Evolutionary conservation across 2,888 invertebrate species (phyloP).

Genomic region (Drosophila macrospina): DNA sequence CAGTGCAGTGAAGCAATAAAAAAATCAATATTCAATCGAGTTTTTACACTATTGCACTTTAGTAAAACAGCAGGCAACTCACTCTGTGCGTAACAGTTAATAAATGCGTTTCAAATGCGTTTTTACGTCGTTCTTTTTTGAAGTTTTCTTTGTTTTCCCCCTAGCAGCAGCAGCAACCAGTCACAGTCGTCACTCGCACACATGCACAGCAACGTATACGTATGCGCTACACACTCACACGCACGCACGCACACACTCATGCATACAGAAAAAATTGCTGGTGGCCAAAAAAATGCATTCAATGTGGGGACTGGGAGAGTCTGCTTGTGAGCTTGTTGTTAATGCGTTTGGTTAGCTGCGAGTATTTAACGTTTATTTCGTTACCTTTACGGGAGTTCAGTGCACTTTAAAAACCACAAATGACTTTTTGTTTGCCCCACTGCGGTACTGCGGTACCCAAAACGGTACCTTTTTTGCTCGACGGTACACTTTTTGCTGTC

Average conservation of each 20-base stretch:
- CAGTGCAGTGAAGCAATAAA: slow-evolving; percentile 57
- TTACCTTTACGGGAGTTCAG: slow-evolving; percentile 59
- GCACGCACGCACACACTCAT: slow-evolving; percentile 50
- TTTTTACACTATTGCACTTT: slow-evolving; percentile 32
- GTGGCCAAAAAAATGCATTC: slow-evolving; percentile 57
- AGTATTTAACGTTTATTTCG: slow-evolving; percentile 36
- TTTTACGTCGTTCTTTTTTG: slow-evolving; percentile 79
- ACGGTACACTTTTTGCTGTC: too few species aligned
- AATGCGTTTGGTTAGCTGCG: slow-evolving; percentile 51
- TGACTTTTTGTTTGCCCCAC: slow-evolving; percentile 61
- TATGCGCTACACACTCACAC: slow-evolving; percentile 33
- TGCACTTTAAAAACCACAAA: slow-evolving; percentile 59
- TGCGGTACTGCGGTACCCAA: too few species aligned
- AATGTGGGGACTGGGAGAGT: slow-evolving; percentile 40
- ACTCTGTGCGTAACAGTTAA: slow-evolving; percentile 25
- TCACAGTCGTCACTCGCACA: slow-evolving; percentile 49
- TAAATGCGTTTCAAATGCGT: slow-evolving; percentile 57
- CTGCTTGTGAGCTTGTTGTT: slow-evolving; percentile 50
- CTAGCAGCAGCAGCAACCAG: slow-evolving; percentile 57
- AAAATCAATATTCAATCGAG: slow-evolving; percentile 71
- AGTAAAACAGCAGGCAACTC: slow-evolving; percentile 16
- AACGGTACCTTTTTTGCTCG: too few species aligned
- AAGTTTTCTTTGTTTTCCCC: slow-evolving; percentile 83
- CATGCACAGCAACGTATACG: slow-evolving; percentile 38
- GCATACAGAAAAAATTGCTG: slow-evolving; percentile 65